phyloP scores from a whole-genome alignment of 2,113 vertebrate species.

The Triplophysa dalaica region DNA sequence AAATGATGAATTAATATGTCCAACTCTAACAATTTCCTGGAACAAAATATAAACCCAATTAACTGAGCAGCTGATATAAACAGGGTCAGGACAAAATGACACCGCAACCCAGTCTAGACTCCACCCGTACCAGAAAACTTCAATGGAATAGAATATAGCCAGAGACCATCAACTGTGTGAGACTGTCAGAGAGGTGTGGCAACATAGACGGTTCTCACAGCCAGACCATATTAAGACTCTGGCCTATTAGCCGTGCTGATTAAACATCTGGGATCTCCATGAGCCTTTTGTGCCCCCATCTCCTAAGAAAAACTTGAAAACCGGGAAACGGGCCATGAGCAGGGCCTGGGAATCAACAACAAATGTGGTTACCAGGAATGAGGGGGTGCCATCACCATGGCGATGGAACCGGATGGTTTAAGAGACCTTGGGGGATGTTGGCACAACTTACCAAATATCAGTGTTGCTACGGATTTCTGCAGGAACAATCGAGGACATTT shows the following conservation, averaged over 20 bases:
- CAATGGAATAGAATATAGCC: not conserved
- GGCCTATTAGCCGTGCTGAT: constrained; percentile 3
- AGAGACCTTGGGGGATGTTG: not conserved
- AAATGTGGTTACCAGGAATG: constrained; percentile 47
- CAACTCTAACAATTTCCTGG: not conserved
- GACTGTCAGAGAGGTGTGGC: not conserved
- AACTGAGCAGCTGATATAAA: constrained; percentile 10
- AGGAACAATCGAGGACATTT: not conserved
- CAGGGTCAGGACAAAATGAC: constrained; percentile 1
- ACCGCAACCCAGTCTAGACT: not conserved
- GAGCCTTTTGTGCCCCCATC: constrained; percentile 17
- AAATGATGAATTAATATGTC: not conserved
- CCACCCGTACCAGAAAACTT: not conserved
- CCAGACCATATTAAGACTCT: constrained; percentile 16
- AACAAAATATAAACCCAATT: constrained; percentile 1
- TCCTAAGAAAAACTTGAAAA: constrained; percentile 15
- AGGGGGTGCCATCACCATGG: constrained; percentile 33
- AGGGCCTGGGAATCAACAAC: constrained; percentile 44
- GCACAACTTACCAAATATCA: constrained; percentile 12
- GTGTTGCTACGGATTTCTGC: not conserved
- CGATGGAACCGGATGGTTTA: not conserved
- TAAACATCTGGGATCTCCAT: not conserved
- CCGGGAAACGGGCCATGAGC: constrained; percentile 23
- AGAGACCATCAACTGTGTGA: not conserved
- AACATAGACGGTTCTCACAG: constrained; percentile 2